phyloP scores from a whole-genome alignment of 2,888 invertebrate species.

The Hermaeophaga mercurialis region DNA sequence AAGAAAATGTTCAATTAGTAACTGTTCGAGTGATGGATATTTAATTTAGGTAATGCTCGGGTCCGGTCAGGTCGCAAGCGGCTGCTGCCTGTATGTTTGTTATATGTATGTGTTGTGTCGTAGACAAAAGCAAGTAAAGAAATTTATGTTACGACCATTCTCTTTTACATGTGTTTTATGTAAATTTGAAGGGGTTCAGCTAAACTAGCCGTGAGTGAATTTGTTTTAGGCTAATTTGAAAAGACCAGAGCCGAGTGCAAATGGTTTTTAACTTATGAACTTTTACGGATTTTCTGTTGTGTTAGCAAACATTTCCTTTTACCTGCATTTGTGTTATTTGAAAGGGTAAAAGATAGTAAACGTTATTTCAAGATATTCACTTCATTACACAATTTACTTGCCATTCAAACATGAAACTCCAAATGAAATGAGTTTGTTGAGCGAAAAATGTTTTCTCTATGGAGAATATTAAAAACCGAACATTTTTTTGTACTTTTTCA shows the following conservation, averaged over 20 bases:
- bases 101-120: constrained; percentile 27
- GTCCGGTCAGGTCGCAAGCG: not conserved
- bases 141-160: constrained; percentile 39
- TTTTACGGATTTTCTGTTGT: constrained; percentile 41
- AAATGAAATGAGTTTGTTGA: constrained; percentile 24
- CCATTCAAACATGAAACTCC: constrained; percentile 28
- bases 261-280: constrained; percentile 44
- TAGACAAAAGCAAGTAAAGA: constrained; percentile 29
- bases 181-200: constrained; percentile 40
- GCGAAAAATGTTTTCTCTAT: constrained; percentile 24
- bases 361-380: constrained; percentile 33
- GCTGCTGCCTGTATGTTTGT: not conserved
- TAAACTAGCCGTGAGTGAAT: constrained; percentile 42
- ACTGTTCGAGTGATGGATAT: constrained; percentile 31
- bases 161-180: constrained; percentile 41
- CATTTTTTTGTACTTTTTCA: not conserved
- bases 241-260: constrained; percentile 44
- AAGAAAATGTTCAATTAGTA: constrained; percentile 23
- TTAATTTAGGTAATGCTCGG: constrained; percentile 36
- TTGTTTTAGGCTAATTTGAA: constrained; percentile 46
- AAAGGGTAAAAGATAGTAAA: constrained; percentile 28
- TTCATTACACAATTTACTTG: constrained; percentile 30
- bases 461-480: not conserved
- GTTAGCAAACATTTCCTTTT: constrained; percentile 35
- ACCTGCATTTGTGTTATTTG: constrained; percentile 35